These are phyloP conservation scores for Zalophus californianus DNA, from an alignment of 2,797 vertebrate genomes.

Conservation along the genomic window DNA sequence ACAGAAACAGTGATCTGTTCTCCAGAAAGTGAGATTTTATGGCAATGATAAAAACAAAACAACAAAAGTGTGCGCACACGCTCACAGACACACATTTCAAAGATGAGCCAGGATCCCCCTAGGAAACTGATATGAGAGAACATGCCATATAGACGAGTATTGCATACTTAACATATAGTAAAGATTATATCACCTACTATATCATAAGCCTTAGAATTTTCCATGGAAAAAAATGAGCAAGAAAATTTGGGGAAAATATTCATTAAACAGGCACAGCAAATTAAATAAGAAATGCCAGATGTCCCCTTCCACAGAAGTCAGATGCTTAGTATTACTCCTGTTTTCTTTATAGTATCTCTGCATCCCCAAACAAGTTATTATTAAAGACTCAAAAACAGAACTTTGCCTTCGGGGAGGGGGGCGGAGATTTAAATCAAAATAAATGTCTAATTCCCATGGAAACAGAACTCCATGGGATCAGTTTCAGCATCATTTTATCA, in stretches of 20 bases:
- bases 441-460: slow-evolving; percentile 79
- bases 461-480: slow-evolving; percentile 79
- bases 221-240: not conserved
- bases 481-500: slow-evolving; percentile 81
- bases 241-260: slow-evolving; percentile 2
- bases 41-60: not conserved
- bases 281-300: slow-evolving; percentile 11
- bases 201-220: slow-evolving; percentile 25
- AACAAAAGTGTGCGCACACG: not conserved
- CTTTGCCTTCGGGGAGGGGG: slow-evolving; percentile 54
- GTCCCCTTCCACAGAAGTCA: not conserved
- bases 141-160: not conserved
- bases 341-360: not conserved
- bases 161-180: not conserved
- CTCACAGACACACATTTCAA: not conserved
- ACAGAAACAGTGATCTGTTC: not conserved
- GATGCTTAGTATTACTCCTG: not conserved
- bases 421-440: slow-evolving; percentile 76
- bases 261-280: not conserved
- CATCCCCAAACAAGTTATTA: slow-evolving; percentile 10
- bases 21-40: not conserved
- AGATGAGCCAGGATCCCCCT: not conserved
- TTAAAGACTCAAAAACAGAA: not conserved
- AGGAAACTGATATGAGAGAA: not conserved
- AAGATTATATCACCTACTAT: not conserved